Conservation (phyloP, 1,140 invertebrate species). For the Drosophila trapezifrons region DNA sequence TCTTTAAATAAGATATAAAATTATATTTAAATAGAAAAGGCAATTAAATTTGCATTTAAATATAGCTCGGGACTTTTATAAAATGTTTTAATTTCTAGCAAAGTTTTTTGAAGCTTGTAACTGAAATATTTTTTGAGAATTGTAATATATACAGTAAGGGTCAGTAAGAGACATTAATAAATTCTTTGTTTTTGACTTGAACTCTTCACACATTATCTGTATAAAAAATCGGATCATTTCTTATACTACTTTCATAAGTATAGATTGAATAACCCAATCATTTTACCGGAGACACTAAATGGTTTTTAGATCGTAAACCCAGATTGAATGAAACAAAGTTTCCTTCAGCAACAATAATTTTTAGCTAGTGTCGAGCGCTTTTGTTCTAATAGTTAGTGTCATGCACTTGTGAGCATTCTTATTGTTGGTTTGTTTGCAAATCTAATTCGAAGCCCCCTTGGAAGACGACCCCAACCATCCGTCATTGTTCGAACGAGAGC, state of each 20-base stretch:
- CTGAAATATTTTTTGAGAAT: too few species aligned
- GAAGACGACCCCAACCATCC: constrained; percentile 5
- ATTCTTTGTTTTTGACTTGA: too few species aligned
- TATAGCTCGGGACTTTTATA: background rate
- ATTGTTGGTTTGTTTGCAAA: constrained; percentile 53
- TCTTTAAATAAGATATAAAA: too few species aligned
- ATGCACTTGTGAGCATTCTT: constrained; percentile 25
- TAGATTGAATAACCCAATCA: background rate
- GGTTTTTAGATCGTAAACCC: background rate
- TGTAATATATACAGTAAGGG: too few species aligned
- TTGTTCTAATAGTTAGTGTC: constrained; percentile 35
- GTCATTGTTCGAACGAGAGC: constrained; percentile 39
- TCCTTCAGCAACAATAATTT: too few species aligned
- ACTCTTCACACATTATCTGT: too few species aligned
- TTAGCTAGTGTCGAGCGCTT: constrained; percentile 5
- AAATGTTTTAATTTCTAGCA: too few species aligned
- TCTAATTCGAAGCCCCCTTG: constrained; percentile 30
- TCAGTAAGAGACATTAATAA: too few species aligned
- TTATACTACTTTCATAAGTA: background rate
- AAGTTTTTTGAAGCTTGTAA: too few species aligned
- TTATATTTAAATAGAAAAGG: too few species aligned
- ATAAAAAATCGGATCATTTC: too few species aligned
- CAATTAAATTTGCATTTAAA: background rate
- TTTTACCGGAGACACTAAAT: background rate
- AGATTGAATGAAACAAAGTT: background rate